Conservation (phyloP, 2,113 vertebrate species). For the Cisticola juncidis region DNA sequence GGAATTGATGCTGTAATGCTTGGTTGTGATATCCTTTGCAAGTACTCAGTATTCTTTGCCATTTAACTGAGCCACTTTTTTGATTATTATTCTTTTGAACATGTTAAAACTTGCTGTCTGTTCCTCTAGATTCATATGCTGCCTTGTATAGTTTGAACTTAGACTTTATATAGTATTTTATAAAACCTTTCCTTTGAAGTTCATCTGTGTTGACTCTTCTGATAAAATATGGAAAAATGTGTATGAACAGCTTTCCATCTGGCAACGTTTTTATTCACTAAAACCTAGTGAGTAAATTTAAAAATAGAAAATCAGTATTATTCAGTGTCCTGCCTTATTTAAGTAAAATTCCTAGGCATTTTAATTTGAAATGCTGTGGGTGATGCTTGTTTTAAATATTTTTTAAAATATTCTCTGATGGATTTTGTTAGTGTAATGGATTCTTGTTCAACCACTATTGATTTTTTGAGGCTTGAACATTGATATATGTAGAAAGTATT, state of each 20-base stretch:
- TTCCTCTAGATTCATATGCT: not conserved
- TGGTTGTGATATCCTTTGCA: not conserved
- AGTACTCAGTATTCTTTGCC: not conserved
- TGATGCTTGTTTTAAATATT: not conserved
- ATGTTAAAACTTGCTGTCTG: not conserved
- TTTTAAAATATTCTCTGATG: not conserved
- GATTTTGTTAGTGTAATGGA: not conserved
- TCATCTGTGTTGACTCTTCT: not conserved
- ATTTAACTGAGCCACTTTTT: constrained; percentile 9
- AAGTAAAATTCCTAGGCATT: not conserved
- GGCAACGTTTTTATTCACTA: not conserved
- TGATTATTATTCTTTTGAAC: constrained; percentile 43
- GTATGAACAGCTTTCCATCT: not conserved
- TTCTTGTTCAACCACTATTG: not conserved
- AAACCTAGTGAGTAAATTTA: not conserved
- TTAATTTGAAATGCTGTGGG: not conserved
- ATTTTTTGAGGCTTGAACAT: not conserved
- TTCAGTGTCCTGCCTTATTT: not conserved
- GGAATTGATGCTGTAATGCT: not conserved
- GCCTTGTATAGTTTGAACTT: not conserved
- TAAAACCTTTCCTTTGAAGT: not conserved
- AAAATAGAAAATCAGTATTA: not conserved
- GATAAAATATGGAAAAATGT: not conserved
- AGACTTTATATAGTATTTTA: not conserved
- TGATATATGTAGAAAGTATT: not conserved